Conservation (phyloP, 2,113 vertebrate genomes). For the Rhipidura dahli region DNA sequence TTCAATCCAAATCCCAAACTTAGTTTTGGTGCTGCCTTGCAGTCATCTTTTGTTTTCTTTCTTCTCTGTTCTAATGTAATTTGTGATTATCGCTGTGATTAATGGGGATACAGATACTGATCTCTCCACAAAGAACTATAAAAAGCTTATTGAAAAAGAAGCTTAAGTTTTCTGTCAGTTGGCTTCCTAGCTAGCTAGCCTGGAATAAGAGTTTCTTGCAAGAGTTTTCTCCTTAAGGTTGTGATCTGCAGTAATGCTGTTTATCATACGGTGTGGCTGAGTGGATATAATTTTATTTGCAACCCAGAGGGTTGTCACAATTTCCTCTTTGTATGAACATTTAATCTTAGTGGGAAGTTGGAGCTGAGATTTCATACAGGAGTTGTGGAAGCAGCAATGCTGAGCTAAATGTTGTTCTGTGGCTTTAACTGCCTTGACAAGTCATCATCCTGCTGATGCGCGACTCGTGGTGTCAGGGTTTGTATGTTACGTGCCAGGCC, state of each 20-base stretch:
- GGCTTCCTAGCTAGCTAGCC: not conserved
- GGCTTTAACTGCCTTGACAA: not conserved
- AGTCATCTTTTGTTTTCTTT: not conserved
- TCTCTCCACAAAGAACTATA: not conserved
- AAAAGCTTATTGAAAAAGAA: not conserved
- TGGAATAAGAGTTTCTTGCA: not conserved
- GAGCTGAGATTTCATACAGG: not conserved
- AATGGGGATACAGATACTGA: not conserved
- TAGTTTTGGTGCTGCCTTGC: not conserved
- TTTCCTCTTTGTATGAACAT: not conserved
- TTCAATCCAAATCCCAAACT: not conserved
- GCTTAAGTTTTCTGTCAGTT: not conserved
- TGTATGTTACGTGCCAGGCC: not conserved
- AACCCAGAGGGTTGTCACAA: not conserved
- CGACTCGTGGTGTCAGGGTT: rapidly evolving
- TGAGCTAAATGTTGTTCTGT: not conserved
- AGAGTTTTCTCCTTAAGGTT: not conserved
- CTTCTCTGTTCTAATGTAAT: not conserved
- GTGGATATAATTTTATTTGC: not conserved
- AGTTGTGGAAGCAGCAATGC: not conserved
- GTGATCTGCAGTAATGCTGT: not conserved
- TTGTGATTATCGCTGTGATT: not conserved
- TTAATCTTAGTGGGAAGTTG: not conserved
- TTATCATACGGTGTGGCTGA: not conserved
- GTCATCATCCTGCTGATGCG: not conserved